Conservation (phyloP, 2,888 invertebrate species). For the Gibbula magus region DNA sequence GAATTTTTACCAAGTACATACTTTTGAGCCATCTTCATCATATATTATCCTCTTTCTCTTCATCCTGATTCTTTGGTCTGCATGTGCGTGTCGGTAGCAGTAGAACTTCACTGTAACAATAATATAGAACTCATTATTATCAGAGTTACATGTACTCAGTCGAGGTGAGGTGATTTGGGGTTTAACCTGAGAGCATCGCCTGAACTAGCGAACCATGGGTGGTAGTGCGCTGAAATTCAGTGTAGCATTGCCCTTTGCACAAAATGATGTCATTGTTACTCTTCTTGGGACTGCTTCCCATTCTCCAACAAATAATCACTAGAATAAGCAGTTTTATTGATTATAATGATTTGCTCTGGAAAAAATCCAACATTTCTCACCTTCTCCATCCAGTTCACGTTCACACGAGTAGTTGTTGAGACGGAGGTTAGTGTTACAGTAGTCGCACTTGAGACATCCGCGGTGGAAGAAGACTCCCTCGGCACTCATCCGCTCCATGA, state of each 20-base stretch:
- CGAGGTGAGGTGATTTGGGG: too few species aligned
- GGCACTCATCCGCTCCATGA: constrained; percentile 92
- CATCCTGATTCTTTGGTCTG: constrained; percentile 62
- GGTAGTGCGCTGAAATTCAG: too few species aligned
- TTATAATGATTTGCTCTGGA: too few species aligned
- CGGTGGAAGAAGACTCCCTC: constrained; percentile 94
- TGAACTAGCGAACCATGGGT: too few species aligned
- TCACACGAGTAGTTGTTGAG: constrained; percentile 87
- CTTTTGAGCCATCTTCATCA: constrained; percentile 31
- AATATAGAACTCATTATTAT: too few species aligned
- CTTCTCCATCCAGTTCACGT: constrained; percentile 62
- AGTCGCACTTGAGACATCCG: constrained; percentile 91
- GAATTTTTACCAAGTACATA: not conserved
- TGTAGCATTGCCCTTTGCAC: too few species aligned
- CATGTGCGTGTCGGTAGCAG: constrained; percentile 78
- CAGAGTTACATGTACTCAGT: too few species aligned
- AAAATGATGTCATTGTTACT: too few species aligned
- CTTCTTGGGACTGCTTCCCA: too few species aligned
- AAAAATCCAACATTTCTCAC: constrained; percentile 60
- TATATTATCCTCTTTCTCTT: constrained; percentile 45
- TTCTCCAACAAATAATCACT: too few species aligned
- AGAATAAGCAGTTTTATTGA: too few species aligned
- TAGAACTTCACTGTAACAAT: constrained; percentile 81
- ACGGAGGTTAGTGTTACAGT: constrained; percentile 89
- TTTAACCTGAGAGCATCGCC: too few species aligned